Evolutionary conservation across 53 echinoderm and acorn worm genomes (phyloP).

Genomic region (Zoroaster sp.): DNA sequence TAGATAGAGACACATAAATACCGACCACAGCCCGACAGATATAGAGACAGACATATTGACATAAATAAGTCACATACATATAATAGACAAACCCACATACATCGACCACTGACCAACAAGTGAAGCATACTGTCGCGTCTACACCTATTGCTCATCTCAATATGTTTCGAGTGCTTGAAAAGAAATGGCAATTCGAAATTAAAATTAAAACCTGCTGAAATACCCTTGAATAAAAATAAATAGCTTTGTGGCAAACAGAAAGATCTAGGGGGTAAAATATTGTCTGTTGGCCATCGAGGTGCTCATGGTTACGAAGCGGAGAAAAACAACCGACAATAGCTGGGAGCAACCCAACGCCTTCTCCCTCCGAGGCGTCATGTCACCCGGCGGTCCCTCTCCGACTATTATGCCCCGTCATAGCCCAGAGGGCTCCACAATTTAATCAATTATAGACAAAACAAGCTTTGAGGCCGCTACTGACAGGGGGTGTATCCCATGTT

Average conservation of each 20-base stretch:
- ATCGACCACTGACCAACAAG: neutral
- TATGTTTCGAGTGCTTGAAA: neutral
- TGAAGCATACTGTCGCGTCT: neutral
- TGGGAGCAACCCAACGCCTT: neutral
- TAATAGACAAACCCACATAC: too few relatives aligned
- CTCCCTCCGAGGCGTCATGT: conserved; percentile 39
- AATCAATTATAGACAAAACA: conserved; percentile 59
- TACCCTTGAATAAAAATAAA: neutral
- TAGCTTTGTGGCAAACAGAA: neutral
- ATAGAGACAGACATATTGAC: too few relatives aligned
- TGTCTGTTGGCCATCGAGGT: neutral
- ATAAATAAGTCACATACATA: too few relatives aligned
- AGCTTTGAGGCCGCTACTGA: conserved; percentile 28
- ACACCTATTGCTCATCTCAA: neutral
- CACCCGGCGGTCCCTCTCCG: conserved; percentile 4
- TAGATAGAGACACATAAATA: too few relatives aligned
- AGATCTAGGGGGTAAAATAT: neutral
- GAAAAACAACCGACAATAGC: conserved; percentile 22
- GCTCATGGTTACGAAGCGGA: conserved; percentile 1
- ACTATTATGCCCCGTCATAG: conserved; percentile 29
- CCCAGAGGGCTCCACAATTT: conserved; percentile 32
- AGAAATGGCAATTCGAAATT: neutral
- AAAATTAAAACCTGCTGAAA: neutral
- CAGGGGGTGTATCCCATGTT: conserved; percentile 24
- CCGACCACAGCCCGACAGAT: too few relatives aligned